Evolutionary conservation across 1,140 invertebrate species (phyloP).

Genomic region (Leptinotarsa defecta): DNA sequence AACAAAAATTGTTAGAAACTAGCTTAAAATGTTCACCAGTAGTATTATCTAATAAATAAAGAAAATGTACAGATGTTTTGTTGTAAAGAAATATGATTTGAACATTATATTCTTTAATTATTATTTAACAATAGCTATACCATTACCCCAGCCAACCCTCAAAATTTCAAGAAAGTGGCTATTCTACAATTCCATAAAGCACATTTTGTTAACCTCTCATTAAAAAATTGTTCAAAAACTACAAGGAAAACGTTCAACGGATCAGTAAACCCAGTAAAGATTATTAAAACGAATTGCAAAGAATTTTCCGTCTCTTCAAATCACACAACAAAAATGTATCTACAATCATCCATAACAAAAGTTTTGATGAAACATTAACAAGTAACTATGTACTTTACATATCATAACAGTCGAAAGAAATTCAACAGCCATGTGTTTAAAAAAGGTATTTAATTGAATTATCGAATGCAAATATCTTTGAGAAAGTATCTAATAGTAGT

Average conservation of each 20-base stretch:
- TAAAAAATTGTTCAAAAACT: slow-evolving; percentile 17
- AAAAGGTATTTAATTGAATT: slow-evolving; percentile 33
- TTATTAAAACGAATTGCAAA: too few relatives aligned
- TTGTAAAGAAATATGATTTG: slow-evolving; percentile 48
- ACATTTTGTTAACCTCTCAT: slow-evolving; percentile 41
- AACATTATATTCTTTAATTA: slow-evolving; percentile 46
- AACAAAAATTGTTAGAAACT: slow-evolving; percentile 54
- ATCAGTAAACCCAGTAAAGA: too few relatives aligned
- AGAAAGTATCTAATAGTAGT: slow-evolving; percentile 7
- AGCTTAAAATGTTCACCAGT: slow-evolving; percentile 53
- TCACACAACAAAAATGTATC: too few relatives aligned
- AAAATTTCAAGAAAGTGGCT: slow-evolving; percentile 48
- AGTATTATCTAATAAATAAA: slow-evolving; percentile 53
- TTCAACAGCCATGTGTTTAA: neutral
- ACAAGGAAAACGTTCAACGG: too few relatives aligned
- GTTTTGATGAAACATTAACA: slow-evolving; percentile 6
- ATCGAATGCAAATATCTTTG: slow-evolving; percentile 41
- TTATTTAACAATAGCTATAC: slow-evolving; percentile 52
- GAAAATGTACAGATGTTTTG: slow-evolving; percentile 49
- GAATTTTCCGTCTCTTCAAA: too few relatives aligned
- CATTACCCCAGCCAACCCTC: slow-evolving; percentile 50
- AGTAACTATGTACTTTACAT: slow-evolving; percentile 2
- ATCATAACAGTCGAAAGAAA: slow-evolving; percentile 18
- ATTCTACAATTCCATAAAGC: slow-evolving; percentile 43
- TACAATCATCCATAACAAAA: too few relatives aligned